Base-by-base conservation (phyloP, 2,113 vertebrate species). In the Calidris pugnax region DNA sequence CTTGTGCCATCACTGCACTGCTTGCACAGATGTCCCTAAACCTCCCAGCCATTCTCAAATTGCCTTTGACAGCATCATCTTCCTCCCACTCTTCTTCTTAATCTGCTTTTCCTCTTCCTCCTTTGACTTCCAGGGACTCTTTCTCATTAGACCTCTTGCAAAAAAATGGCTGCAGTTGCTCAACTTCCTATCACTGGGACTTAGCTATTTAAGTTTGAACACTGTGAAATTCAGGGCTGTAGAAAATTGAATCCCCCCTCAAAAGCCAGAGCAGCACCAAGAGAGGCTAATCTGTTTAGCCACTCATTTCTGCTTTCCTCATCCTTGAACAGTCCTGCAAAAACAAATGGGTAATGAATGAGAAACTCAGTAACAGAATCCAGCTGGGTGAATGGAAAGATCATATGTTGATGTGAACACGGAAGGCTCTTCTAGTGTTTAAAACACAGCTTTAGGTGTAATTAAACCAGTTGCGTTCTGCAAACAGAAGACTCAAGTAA, bases 351-450 rank as follows among this genome's bases (percentile, higher is more conserved):
- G 26, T 76, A 91, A 93, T 1, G 2, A 53, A 53, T 0, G 12
- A 84, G 67, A 96, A 94, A 68, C 43, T 62, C 0, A 0, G 9
- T 66, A 90, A 66, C 53, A 89, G 63, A 77, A 88, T 73, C 67
- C 71, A 77, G 17, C 30, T 80, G 85, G 28, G 22, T 74, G 71
- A 93, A 88, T 91, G 85, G 85, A 85, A 91, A 91, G 62, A 68
- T 91, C 1, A 0, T 53, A 78, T 79, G 81, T 43, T 75, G 53
- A 16, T 63, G 33, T 72, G 56, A 90, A 84, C n/a, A 62, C 0
- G 6, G 39, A 69, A 88, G 79, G 51, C 37, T 93, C 76, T 89
- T 76, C 41, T 47, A 69, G 37, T 1, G 3, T 67, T 91, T 79
- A 67, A 73, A 94, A 69, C 33, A 74, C 63, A 76, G 82, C n/a